Conservation (phyloP, 2,113 vertebrate genomes). For the Gadus chalcogrammus region DNA sequence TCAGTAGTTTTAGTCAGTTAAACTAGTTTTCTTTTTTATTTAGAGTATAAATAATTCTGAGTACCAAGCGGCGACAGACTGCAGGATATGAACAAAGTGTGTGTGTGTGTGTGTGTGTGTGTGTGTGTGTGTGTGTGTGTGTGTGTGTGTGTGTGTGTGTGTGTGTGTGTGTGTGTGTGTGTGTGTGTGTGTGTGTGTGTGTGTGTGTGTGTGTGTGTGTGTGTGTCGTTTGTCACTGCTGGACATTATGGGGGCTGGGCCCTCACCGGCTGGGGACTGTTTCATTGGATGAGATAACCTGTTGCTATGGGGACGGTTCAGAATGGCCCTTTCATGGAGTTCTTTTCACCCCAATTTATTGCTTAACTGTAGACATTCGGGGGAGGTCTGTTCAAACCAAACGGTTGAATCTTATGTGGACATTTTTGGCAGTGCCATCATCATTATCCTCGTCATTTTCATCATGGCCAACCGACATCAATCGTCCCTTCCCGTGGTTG, state of each 20-base stretch:
- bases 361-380: slow-evolving; percentile 43
- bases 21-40: slow-evolving; percentile 50
- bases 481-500: slow-evolving; percentile 54
- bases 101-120: too few species aligned
- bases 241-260: slow-evolving; percentile 68
- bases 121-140: too few species aligned
- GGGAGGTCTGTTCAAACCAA: slow-evolving; percentile 38
- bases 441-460: slow-evolving; percentile 31
- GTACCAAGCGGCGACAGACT: slow-evolving; percentile 36
- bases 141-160: too few species aligned
- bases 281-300: slow-evolving; percentile 31
- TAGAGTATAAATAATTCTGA: slow-evolving; percentile 30
- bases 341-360: slow-evolving; percentile 27
- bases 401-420: slow-evolving; percentile 39
- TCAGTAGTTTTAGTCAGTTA: slow-evolving; percentile 10
- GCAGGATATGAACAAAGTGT: slow-evolving; percentile 35
- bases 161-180: too few species aligned
- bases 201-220: too few species aligned
- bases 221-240: slow-evolving; percentile 49
- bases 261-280: slow-evolving; percentile 58
- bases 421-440: slow-evolving; percentile 60
- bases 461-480: slow-evolving; percentile 41
- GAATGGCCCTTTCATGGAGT: slow-evolving; percentile 20
- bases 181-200: too few species aligned
- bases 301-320: slow-evolving; percentile 34